These are phyloP conservation scores for Pandemis corylana DNA, from an alignment of 2,888 invertebrate species.

Conservation along the genomic window DNA sequence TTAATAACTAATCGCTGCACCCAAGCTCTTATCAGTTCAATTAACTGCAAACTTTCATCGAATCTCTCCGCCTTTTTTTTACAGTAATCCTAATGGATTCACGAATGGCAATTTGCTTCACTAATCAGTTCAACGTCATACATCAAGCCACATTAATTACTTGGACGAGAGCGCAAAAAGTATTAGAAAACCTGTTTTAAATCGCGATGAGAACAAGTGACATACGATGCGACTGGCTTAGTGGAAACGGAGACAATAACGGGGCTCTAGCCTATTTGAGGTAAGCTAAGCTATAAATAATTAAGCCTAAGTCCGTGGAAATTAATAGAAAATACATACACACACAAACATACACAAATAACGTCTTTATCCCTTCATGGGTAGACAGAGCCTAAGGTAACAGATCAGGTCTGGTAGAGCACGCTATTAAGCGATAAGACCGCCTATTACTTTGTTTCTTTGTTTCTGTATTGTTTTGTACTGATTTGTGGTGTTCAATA, in stretches of 20 bases:
- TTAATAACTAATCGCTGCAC: background rate
- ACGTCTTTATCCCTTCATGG: no score
- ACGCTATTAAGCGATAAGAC: no score
- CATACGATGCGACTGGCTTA: slow-evolving; percentile 30
- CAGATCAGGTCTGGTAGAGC: no score
- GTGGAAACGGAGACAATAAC: slow-evolving; percentile 24
- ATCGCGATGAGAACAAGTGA: slow-evolving; percentile 27
- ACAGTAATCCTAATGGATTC: slow-evolving; percentile 29
- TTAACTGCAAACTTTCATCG: slow-evolving; percentile 12
- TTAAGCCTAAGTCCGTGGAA: background rate
- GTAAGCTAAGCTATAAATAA: background rate
- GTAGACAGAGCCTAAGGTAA: no score
- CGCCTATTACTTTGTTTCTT: no score
- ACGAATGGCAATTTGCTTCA: slow-evolving; percentile 38
- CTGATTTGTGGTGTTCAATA: no score
- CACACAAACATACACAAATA: no score
- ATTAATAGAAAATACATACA: no score
- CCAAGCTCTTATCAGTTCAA: background rate
- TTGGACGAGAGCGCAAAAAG: slow-evolving; percentile 38
- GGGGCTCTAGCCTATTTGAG: slow-evolving; percentile 28
- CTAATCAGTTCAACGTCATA: slow-evolving; percentile 36
- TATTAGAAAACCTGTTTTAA: slow-evolving; percentile 38
- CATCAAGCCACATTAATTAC: slow-evolving; percentile 40
- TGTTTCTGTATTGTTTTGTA: no score
- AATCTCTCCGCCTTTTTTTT: background rate